phyloP scores from a whole-genome alignment of 2,888 invertebrate species.

The Pasiphila rectangulata region DNA sequence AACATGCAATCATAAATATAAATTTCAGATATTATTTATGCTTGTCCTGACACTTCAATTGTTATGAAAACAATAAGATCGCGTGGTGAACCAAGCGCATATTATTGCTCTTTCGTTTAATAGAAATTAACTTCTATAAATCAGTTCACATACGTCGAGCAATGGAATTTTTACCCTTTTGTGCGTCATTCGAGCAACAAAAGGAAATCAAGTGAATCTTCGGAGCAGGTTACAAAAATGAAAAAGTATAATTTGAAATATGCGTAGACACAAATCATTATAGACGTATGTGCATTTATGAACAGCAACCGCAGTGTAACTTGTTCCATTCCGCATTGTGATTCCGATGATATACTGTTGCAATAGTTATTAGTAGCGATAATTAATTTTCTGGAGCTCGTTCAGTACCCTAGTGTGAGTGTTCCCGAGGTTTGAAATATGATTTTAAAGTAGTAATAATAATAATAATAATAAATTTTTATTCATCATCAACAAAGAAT shows the following conservation, averaged over 20 bases:
- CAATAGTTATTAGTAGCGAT: background rate
- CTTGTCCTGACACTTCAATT: too few relatives aligned
- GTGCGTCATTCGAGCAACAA: background rate
- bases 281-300: background rate
- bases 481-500: too few relatives aligned
- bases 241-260: background rate
- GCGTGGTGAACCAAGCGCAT: too few relatives aligned
- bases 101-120: too few relatives aligned
- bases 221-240: too few relatives aligned
- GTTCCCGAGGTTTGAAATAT: background rate
- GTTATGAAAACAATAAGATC: too few relatives aligned
- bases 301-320: background rate
- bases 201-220: background rate
- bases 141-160: background rate
- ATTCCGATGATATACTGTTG: background rate
- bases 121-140: too few relatives aligned
- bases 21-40: too few relatives aligned
- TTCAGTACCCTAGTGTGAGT: background rate
- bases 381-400: slow-evolving; percentile 6
- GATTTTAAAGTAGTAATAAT: background rate
- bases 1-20: too few relatives aligned
- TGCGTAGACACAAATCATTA: background rate
- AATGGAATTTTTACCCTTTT: background rate
- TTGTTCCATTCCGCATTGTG: background rate
- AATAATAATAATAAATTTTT: too few relatives aligned